Percentiles rank a stretch among this genome's conserved stretches.
Evolutionary conservation across 2,888 invertebrate species (phyloP).

Genomic region (Drosophila longiperda): DNA sequence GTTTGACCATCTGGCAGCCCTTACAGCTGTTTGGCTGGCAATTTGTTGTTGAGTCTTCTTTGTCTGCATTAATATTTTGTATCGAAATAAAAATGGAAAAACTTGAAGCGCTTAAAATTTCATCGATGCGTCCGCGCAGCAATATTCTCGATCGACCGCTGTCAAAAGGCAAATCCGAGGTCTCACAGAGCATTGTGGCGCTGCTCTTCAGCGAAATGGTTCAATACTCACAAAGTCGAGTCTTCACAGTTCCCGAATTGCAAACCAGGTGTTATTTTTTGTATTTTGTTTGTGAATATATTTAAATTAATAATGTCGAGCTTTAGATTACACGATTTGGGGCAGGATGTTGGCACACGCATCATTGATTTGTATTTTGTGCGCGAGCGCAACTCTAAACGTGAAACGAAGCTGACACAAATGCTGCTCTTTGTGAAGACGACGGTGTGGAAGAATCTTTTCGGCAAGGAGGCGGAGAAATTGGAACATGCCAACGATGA

Average conservation of each 20-base stretch:
- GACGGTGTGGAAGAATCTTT: conserved; percentile 98
- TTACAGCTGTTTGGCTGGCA: conserved; percentile 29
- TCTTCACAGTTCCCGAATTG: conserved; percentile 96
- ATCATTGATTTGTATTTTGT: conserved; percentile 97
- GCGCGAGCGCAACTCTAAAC: conserved; percentile 95
- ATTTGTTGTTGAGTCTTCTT: conserved; percentile 13
- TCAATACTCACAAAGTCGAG: conserved; percentile 98
- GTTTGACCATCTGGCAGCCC: conserved; percentile 34
- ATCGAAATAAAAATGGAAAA: conserved; percentile 78
- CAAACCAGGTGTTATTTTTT: conserved; percentile 92
- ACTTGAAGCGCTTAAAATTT: conserved; percentile 83
- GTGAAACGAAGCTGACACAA: conserved; percentile 97
- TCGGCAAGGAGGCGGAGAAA: conserved; percentile 99
- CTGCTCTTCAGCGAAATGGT: conserved; percentile 99
- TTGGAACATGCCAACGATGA: conserved; percentile 99
- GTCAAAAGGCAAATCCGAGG: conserved; percentile 96
- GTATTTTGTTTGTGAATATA: no score
- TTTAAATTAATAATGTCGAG: neutral
- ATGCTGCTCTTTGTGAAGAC: conserved; percentile 98
- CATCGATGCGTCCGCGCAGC: conserved; percentile 83
- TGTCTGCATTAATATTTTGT: conserved; percentile 15
- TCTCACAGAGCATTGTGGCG: conserved; percentile 96
- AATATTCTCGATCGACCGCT: conserved; percentile 94
- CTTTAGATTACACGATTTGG: conserved; percentile 95
- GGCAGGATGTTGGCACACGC: conserved; percentile 97